A percentile compares a stretch with the other conserved stretches of the same genome.
Evolutionary conservation across 2,888 invertebrate species (phyloP).

Genomic region (Adelognathus sp.): DNA sequence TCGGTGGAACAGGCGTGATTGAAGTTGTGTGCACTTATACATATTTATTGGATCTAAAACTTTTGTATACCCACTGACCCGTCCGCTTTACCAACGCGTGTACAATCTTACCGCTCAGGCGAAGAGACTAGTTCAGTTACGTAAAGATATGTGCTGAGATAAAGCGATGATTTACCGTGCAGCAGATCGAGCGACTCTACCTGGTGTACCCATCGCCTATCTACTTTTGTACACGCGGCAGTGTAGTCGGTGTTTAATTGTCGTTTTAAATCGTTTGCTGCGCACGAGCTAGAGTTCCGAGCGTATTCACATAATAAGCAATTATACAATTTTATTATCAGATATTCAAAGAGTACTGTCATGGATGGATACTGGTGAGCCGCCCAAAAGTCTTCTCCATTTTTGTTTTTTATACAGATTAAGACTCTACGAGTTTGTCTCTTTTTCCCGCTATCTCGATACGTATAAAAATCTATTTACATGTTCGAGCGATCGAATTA

Average conservation of each 20-base stretch:
- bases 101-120: constrained; percentile 23
- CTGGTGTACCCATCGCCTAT: constrained; percentile 17
- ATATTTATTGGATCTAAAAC: background rate
- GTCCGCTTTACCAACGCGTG: background rate
- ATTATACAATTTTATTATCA: too few species aligned
- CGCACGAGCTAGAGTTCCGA: background rate
- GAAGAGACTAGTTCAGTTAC: constrained; percentile 52
- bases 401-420: constrained; percentile 37
- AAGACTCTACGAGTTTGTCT: constrained; percentile 41
- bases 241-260: background rate
- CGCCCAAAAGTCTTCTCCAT: too few species aligned
- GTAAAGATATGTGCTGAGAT: constrained; percentile 56
- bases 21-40: background rate
- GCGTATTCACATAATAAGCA: background rate
- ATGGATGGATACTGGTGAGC: too few species aligned
- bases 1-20: background rate
- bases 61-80: background rate
- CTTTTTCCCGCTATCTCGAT: constrained; percentile 61
- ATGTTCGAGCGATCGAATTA: constrained; percentile 67
- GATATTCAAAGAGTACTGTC: too few species aligned
- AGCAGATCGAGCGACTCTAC: constrained; percentile 12
- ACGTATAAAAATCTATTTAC: constrained; percentile 75
- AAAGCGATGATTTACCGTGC: constrained; percentile 56
- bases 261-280: background rate
- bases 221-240: background rate